Evolutionary conservation across 2,797 vertebrate genomes (phyloP).

Genomic region (Mionectes olivaceus): DNA sequence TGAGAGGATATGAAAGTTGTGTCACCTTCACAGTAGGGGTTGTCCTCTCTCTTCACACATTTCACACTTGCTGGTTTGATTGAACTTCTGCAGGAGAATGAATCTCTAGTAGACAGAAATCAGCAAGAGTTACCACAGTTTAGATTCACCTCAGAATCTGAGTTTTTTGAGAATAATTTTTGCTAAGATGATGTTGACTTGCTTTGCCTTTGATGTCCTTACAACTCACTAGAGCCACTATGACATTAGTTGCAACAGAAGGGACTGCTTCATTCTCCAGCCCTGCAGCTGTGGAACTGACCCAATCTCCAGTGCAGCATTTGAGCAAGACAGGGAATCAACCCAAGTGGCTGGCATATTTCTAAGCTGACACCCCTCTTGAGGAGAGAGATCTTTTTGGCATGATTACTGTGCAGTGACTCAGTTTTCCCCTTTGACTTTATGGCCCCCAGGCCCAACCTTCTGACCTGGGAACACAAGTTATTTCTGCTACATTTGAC

Average conservation of each 20-base stretch:
- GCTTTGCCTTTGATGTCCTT: not conserved
- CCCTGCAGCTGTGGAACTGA: not conserved
- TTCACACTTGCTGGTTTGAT: not conserved
- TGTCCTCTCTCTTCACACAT: not conserved
- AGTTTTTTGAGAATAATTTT: not conserved
- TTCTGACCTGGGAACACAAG: not conserved
- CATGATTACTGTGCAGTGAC: not conserved
- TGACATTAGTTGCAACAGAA: not conserved
- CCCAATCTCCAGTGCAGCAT: not conserved
- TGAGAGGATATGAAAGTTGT: not conserved
- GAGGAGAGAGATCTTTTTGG: not conserved
- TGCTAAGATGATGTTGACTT: not conserved
- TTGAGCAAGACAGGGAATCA: not conserved
- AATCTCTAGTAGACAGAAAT: not conserved
- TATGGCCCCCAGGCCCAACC: not conserved
- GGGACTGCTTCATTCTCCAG: not conserved
- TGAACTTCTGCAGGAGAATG: not conserved
- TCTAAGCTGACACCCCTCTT: not conserved
- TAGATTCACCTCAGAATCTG: not conserved
- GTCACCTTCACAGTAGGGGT: not conserved
- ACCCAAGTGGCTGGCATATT: rapidly evolving
- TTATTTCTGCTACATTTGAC: not conserved
- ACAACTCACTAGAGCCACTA: not conserved
- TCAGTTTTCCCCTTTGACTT: not conserved
- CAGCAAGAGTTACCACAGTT: not conserved